Base-by-base conservation (phyloP, 2,797 vertebrate genomes). In the Sebastes jordani region DNA sequence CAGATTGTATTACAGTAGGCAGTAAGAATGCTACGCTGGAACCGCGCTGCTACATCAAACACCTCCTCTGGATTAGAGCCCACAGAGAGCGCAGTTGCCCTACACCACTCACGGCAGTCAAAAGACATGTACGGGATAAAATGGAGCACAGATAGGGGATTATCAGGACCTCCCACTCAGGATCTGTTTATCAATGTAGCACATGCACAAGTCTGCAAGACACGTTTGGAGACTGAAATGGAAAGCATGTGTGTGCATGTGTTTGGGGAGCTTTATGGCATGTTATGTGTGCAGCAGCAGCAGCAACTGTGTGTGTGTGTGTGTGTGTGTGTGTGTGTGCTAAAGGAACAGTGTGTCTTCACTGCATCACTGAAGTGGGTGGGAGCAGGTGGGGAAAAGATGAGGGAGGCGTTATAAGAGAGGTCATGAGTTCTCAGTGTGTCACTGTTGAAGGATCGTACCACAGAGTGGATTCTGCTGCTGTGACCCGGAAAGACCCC, bases 1-100 rank as follows among this genome's bases (percentile, higher is more conserved):
- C 94, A 96, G 93, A 95, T 86, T 87, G 71, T 81, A 93, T 96
- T 92, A 94, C 93, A 87, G 88, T 88, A 82, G 84, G 80, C 78
- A 54, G 74, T 73, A 94, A 88, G 94, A 96, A 96, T 95, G 92
- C 81, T 76, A 13, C 1, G 11, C 58, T 85, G 87, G 73, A 92
- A 30, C 86, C 65, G 76, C 62, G 29, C 75, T 29, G 78, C 77
- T 86, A 88, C 81, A 93, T 94, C 91, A 93, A 94, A 94, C 88
- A 87, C 84, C 88, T 90, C 78, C 16, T 81, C 77, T 91, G 85
- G 87, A 91, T 72, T 7, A 27, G 42, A 62, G 83, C 64, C 71
- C 7, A 18, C 1, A 7, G 6, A 13, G 61, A 76, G 62, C 58
- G 65, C 56, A 52, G 81, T 75, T 76, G 61, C 68, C 74, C 55